Conservation (phyloP, 37 sponge, comb jelly and placozoan genomes). For the Eunapius fragilis region DNA sequence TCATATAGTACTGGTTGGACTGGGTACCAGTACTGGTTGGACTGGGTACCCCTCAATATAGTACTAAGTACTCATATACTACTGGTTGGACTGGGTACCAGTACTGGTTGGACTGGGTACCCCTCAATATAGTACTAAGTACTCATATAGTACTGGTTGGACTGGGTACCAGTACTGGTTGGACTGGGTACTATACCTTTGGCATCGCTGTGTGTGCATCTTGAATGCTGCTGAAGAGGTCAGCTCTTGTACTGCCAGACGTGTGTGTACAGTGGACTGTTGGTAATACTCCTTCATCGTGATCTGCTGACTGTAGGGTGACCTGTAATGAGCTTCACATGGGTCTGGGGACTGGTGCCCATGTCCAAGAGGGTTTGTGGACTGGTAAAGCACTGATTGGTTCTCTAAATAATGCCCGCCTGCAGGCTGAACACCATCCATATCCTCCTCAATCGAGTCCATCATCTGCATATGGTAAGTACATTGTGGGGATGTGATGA, state of each 20-base stretch:
- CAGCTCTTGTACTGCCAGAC: constrained; percentile 33
- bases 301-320: background rate
- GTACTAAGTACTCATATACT: background rate
- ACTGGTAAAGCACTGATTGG: no score
- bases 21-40: background rate
- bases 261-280: constrained; percentile 37
- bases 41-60: background rate
- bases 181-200: constrained; percentile 11
- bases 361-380: no score
- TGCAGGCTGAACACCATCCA: no score
- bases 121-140: background rate
- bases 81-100: background rate
- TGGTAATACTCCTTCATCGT: constrained; percentile 16
- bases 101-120: background rate
- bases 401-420: no score
- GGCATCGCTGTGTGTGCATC: constrained; percentile 27
- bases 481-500: no score
- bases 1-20: constrained; percentile 18
- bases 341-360: no score
- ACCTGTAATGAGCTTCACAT: no score
- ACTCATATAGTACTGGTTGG: background rate
- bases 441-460: background rate
- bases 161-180: background rate
- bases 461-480: constrained; percentile 5
- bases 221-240: constrained; percentile 44